A percentile compares a stretch with the other conserved stretches of the same genome.
Conservation (phyloP, 2,888 invertebrate genomes). For the Luperina testacea region DNA sequence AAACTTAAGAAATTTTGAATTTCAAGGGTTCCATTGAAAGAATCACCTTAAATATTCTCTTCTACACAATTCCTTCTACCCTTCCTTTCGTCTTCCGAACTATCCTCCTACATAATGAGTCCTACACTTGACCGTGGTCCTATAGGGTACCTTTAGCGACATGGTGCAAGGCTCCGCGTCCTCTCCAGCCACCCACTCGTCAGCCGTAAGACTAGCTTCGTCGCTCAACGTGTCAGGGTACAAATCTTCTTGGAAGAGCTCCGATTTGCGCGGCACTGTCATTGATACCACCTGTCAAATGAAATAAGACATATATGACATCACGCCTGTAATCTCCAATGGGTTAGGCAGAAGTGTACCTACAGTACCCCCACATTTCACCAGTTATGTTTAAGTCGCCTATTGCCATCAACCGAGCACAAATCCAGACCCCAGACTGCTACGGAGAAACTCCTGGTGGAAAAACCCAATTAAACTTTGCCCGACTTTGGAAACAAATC, state of each 20-base stretch:
- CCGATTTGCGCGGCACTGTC: constrained; percentile 99
- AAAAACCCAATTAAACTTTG: background rate
- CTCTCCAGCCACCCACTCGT: constrained; percentile 97
- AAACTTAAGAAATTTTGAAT: background rate
- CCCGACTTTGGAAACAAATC: background rate
- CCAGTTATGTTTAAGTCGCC: background rate
- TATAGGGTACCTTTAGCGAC: constrained; percentile 94
- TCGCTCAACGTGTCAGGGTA: constrained; percentile 98
- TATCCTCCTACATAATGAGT: background rate
- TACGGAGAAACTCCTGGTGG: background rate
- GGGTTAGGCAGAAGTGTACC: background rate
- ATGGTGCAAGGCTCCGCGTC: constrained; percentile 97
- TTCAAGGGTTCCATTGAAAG: background rate
- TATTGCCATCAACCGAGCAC: background rate
- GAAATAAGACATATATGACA: background rate
- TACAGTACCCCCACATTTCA: background rate
- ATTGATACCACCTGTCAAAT: constrained; percentile 94
- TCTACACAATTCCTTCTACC: background rate
- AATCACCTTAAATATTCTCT: background rate
- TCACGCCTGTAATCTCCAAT: background rate
- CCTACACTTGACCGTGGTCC: background rate
- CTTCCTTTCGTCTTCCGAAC: background rate
- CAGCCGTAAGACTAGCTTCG: constrained; percentile 96
- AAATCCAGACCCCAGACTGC: background rate
- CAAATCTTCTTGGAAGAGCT: constrained; percentile 98